A percentile compares a stretch with the other conserved stretches of the same genome.
phyloP scores from a whole-genome alignment of 2,113 vertebrate genomes.

The Xiphophorus maculatus region DNA sequence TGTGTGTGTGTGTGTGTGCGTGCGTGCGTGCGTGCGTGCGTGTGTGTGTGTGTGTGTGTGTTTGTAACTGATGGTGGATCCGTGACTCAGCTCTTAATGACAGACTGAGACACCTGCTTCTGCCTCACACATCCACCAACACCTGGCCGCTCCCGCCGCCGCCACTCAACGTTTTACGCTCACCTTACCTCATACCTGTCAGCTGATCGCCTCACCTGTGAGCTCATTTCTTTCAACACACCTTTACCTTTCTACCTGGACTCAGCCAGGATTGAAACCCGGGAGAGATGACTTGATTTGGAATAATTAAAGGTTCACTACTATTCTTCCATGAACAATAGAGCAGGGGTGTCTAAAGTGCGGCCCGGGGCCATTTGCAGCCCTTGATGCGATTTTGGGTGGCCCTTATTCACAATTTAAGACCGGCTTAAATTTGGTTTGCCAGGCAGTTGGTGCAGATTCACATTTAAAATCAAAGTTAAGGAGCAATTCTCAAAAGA shows the following conservation, averaged over 20 bases:
- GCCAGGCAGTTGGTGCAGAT: too few species aligned
- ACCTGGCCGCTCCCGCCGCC: conserved; percentile 48
- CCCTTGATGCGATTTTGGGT: too few species aligned
- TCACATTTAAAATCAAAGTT: too few species aligned
- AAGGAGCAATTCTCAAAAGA: too few species aligned
- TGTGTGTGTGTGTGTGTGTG: conserved; percentile 20
- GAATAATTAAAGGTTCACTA: background rate
- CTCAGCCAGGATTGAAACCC: background rate
- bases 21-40: conserved; percentile 5
- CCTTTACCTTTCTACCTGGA: background rate
- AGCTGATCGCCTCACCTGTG: conserved; percentile 51
- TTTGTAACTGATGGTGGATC: conserved; percentile 17
- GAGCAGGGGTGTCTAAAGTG: too few species aligned
- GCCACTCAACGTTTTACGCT: conserved; percentile 31
- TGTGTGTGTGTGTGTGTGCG: too few species aligned
- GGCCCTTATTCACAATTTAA: too few species aligned
- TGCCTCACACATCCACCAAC: conserved; percentile 35
- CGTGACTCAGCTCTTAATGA: conserved; percentile 73
- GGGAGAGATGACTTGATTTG: background rate
- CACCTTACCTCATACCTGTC: conserved; percentile 34
- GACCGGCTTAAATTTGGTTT: too few species aligned
- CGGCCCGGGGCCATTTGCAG: too few species aligned
- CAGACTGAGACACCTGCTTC: conserved; percentile 69
- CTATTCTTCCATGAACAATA: too few species aligned
- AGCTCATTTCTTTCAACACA: conserved; percentile 35